phyloP scores from a whole-genome alignment of 2,797 vertebrate species.

The Lerista edwardsae region DNA sequence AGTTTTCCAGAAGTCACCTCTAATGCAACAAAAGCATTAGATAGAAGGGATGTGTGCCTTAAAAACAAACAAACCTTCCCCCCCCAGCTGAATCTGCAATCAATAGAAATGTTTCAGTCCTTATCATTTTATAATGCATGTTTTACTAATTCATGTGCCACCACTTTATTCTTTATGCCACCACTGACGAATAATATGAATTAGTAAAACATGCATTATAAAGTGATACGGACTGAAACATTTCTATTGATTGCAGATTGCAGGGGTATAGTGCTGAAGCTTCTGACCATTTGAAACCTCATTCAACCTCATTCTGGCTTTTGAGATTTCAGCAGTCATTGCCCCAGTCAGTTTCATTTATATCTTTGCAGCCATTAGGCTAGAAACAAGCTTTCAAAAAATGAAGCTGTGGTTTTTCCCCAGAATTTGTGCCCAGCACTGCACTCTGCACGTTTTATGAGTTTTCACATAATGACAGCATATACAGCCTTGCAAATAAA shows the following conservation, averaged over 20 bases:
- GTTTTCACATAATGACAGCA: neutral
- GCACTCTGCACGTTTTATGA: too few relatives aligned
- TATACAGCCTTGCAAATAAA: neutral
- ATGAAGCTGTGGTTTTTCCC: neutral
- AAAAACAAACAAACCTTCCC: too few relatives aligned
- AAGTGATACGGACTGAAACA: neutral
- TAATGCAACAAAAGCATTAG: neutral
- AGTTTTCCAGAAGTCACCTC: neutral
- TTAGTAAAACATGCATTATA: neutral
- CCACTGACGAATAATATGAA: too few relatives aligned
- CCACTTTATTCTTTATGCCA: too few relatives aligned
- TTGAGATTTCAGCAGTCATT: neutral
- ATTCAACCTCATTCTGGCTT: neutral
- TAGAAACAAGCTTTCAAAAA: neutral
- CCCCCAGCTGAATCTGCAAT: neutral
- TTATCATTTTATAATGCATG: neutral
- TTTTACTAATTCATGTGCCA: neutral
- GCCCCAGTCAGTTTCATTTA: neutral
- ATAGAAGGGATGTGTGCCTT: neutral
- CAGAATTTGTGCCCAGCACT: neutral
- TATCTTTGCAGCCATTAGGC: neutral
- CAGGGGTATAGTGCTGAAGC: neutral
- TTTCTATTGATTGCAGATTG: neutral
- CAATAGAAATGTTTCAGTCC: neutral
- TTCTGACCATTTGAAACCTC: neutral